Evolutionary conservation across 2,888 invertebrate genomes (phyloP).

Genomic region (Odontomyia ornata): DNA sequence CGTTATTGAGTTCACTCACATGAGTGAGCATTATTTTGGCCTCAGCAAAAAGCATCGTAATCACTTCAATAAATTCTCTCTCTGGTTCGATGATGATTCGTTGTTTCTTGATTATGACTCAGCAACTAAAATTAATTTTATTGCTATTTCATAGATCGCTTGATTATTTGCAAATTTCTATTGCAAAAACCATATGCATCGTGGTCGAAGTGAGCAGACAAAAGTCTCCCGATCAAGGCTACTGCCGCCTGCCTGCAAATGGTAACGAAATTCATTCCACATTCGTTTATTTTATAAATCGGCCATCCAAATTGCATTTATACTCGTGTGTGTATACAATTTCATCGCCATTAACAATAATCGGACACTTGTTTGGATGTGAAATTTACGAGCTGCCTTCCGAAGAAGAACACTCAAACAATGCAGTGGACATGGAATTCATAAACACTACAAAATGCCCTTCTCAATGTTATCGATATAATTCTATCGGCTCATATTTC

Average conservation of each 20-base stretch:
- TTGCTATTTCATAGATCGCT: too few species aligned
- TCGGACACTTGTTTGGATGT: constrained; percentile 34
- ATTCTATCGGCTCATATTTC: constrained; percentile 36
- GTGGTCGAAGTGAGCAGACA: neutral
- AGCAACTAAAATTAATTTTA: neutral
- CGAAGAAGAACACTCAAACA: constrained; percentile 31
- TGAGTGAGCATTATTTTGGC: neutral
- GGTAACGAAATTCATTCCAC: neutral
- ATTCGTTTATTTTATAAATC: neutral
- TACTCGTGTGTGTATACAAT: constrained; percentile 12
- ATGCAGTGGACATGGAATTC: constrained; percentile 37
- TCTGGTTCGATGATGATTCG: too few species aligned
- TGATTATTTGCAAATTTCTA: neutral
- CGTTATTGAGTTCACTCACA: neutral
- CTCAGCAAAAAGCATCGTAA: too few species aligned
- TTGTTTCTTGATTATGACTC: neutral
- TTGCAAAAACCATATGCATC: neutral
- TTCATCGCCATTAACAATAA: constrained; percentile 27
- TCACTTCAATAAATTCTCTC: too few species aligned
- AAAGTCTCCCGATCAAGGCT: neutral
- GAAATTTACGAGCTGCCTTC: constrained; percentile 40
- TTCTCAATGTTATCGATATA: constrained; percentile 20
- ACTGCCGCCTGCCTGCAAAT: neutral
- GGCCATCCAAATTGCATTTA: neutral
- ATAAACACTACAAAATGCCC: constrained; percentile 32